phyloP scores from a whole-genome alignment of 2,888 invertebrate genomes.

The Abscondita cerata region DNA sequence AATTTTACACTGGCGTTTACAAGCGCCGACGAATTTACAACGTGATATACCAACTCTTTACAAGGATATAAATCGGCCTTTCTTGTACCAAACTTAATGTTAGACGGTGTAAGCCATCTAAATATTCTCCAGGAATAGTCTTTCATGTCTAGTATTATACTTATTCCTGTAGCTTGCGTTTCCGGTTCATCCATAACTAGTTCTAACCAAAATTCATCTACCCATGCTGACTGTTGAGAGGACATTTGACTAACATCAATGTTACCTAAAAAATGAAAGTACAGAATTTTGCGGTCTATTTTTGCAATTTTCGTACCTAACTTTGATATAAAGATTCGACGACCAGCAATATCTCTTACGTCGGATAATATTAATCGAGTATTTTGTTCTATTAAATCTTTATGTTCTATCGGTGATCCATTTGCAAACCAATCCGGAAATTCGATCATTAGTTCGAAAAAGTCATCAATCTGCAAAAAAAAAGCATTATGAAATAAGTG shows the following conservation, averaged over 20 bases:
- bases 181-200: constrained; percentile 50
- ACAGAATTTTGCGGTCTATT: no score
- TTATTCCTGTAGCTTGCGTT: constrained; percentile 52
- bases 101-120: constrained; percentile 53
- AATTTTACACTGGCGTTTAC: constrained; percentile 49
- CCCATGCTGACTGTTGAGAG: constrained; percentile 34
- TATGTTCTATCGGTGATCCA: constrained; percentile 44
- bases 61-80: constrained; percentile 49
- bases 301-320: constrained; percentile 20
- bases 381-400: constrained; percentile 49
- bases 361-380: constrained; percentile 49
- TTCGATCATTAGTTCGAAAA: constrained; percentile 49
- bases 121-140: constrained; percentile 48
- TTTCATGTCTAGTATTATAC: constrained; percentile 54
- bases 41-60: constrained; percentile 50
- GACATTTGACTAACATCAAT: constrained; percentile 28
- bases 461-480: constrained; percentile 50
- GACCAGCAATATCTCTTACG: constrained; percentile 51
- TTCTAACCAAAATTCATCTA: constrained; percentile 53
- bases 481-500: neutral
- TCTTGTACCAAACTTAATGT: constrained; percentile 45
- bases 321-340: constrained; percentile 51
- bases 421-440: constrained; percentile 54
- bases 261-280: constrained; percentile 12
- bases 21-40: constrained; percentile 51